Evolutionary conservation across 2,888 invertebrate genomes (phyloP), one percentile per base, ranked within the genome.

Genomic region (Prenolepis imparis): DNA sequence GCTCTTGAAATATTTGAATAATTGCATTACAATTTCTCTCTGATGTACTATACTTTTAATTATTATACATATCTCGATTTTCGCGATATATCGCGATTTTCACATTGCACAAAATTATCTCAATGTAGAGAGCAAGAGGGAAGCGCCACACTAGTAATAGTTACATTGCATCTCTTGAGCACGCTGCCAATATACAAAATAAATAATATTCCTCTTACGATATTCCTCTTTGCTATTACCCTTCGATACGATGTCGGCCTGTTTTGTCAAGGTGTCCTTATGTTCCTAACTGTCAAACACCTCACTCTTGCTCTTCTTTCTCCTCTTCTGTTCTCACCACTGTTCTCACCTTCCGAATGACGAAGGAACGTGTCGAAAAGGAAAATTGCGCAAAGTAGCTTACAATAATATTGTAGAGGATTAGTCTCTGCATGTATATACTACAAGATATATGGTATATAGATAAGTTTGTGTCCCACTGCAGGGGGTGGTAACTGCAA

Each of bases 401-500:
- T 84, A 89, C 85, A 66, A 88, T 86, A 87, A 89, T 87, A 90
- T 87, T 78, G 88, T 92, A 91, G 91, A 91, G 87, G 87, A 89
- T 88, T 92, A 91, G 90, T 88, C 84, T 87, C 90, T 92, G 92
- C 93, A 92, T 92, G 92, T 91, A 91, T 77, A 92, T 88, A 87
- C 85, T 90, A 91, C 88, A 90, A 93, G 93, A 93, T 93, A 91
- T 93, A 92, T 93, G 94, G 94, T 94, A 93, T 94, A 94, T 94
- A 94, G 94, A 94, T 94, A 94, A 94, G 94, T 94, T 94, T 94
- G 94, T 94, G 94, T 94, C 94, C 94, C 94, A 93, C 94, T 94
- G 94, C 94, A 94, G 94, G 94, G 94, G 94, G 94, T 94, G 94
- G 94, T 94, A 94, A 94, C 94, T 94, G 94, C 94, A 94, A 94